Evolutionary conservation across 2,888 invertebrate species (phyloP), one percentile per base, ranked within the genome.

Genomic region (Drosophila suboccidentalis): DNA sequence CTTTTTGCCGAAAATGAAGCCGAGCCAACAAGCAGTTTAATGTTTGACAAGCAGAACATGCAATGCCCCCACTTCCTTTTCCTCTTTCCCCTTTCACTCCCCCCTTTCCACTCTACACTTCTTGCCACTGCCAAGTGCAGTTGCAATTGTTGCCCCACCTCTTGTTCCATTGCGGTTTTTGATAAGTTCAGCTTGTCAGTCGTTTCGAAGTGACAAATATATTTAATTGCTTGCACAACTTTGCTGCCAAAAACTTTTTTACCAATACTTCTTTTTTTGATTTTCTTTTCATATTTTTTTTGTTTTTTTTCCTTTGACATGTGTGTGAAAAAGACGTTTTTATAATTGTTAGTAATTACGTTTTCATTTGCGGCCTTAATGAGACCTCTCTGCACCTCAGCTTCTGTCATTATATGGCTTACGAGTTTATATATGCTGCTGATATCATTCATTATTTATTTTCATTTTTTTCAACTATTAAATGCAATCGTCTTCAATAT

Each of bases 161-260:
- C 34, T 19, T 19, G 44, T 44, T 44, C 4, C 32, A 29, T 64
- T 84, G 72, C 62, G 79, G 81, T 80, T 80, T 82, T 57, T 75
- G 66, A 73, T 68, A 78, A 84, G 66, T 84, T 81, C 54, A 49
- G 69, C 69, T 76, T 86, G 90, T 88, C 90, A 83, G 80, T 69
- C 79, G 75, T 71, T 87, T 72, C 65, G 58, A 76, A 86, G 88
- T 89, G 90, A 89, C 84, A 89, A 86, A 88, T 87, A 88, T 67
- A 83, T 86, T 88, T 89, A 86, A 86, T 86, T 86, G 86, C 90
- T 89, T 75, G 80, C 80, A 75, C 78, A 88, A 84, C 68, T 88
- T 83, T 77, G 60, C 68, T 58, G 66, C 57, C 71, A 74, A 65
- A 78, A 83, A 87, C 65, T 88, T 83, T 59, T 66, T 44, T 47